Evolutionary conservation across 1,140 invertebrate species (phyloP).

Genomic region (Muscidifurax raptorellus): DNA sequence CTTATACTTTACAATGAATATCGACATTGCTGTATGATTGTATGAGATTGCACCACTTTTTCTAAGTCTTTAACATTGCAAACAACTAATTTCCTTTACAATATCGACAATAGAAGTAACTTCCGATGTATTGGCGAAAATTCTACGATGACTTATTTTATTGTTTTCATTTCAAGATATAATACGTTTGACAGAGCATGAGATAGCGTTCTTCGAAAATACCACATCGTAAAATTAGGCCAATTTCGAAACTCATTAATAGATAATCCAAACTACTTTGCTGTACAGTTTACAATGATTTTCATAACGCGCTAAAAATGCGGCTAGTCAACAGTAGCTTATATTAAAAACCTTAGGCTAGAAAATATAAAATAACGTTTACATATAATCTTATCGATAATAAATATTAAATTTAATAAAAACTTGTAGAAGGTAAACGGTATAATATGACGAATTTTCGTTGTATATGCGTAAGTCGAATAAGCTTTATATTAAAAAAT

Average conservation of each 20-base stretch:
- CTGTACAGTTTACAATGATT: constrained; percentile 18
- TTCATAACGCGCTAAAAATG: neutral
- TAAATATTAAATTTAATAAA: constrained; percentile 4
- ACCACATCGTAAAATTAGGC: neutral
- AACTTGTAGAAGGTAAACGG: neutral
- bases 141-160: neutral
- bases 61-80: constrained; percentile 3
- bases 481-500: neutral
- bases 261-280: neutral
- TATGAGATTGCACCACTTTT: constrained; percentile 23
- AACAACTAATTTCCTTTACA: neutral
- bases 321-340: too few species aligned
- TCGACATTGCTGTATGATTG: neutral
- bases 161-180: too few species aligned
- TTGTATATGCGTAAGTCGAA: neutral
- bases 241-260: neutral
- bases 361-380: neutral
- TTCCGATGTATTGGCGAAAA: neutral
- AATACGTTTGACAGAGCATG: too few species aligned
- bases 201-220: neutral
- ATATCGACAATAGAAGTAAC: neutral
- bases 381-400: neutral
- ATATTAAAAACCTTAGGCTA: neutral
- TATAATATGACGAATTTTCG: neutral
- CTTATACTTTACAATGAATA: neutral